Conservation (phyloP, 2,888 invertebrate species). For the Rhamnusium bicolor region DNA sequence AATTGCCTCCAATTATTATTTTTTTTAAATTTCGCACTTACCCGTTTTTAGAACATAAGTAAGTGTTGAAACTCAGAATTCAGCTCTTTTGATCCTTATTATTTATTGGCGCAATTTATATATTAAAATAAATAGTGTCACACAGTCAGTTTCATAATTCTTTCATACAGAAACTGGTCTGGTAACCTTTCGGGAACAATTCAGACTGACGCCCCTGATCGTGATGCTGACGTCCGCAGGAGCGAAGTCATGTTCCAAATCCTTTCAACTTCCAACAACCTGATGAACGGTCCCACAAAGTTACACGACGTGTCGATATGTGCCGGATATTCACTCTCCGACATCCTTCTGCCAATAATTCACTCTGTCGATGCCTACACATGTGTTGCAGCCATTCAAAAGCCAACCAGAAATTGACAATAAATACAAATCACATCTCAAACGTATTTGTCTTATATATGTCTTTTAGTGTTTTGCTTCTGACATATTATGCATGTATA, state of each 20-base stretch:
- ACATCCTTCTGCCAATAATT: slow-evolving; percentile 27
- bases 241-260: slow-evolving; percentile 23
- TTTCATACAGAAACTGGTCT: not conserved
- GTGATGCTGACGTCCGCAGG: not conserved
- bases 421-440: slow-evolving; percentile 8
- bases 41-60: too few relatives aligned
- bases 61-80: too few relatives aligned
- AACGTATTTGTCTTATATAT: not conserved
- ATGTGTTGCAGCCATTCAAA: slow-evolving; percentile 9
- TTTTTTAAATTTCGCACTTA: too few relatives aligned
- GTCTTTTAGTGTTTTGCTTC: not conserved
- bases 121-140: too few relatives aligned
- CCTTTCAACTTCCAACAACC: slow-evolving; percentile 42
- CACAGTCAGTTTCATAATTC: too few relatives aligned
- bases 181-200: not conserved
- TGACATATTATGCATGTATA: not conserved
- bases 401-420: slow-evolving; percentile 8
- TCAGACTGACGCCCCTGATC: not conserved
- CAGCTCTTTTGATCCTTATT: too few relatives aligned
- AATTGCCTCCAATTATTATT: too few relatives aligned
- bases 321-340: slow-evolving; percentile 16
- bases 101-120: too few relatives aligned
- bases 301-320: slow-evolving; percentile 30
- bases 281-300: slow-evolving; percentile 43
- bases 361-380: slow-evolving; percentile 6